phyloP scores from a whole-genome alignment of 2,888 invertebrate genomes.

The Troides aeacus region DNA sequence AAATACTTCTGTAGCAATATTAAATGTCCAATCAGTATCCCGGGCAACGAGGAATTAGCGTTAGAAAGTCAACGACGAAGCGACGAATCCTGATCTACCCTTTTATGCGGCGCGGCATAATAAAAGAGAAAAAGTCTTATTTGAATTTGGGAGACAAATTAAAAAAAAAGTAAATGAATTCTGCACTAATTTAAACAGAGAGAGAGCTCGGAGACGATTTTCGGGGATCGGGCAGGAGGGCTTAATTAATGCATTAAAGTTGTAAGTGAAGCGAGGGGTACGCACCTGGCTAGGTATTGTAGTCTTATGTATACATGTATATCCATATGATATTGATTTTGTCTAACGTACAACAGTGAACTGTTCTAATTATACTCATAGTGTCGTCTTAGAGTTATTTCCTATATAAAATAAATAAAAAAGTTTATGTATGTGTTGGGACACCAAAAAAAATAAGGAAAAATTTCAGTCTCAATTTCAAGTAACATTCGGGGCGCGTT shows the following conservation, averaged over 20 bases:
- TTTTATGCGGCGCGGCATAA: constrained; percentile 69
- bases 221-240: constrained; percentile 63
- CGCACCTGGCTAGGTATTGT: constrained; percentile 29
- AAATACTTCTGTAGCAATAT: constrained; percentile 73
- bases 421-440: background rate
- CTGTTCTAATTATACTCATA: background rate
- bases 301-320: background rate
- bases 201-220: constrained; percentile 69
- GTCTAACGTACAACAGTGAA: background rate
- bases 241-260: constrained; percentile 73
- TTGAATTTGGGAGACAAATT: constrained; percentile 78
- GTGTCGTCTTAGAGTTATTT: background rate
- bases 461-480: constrained; percentile 26
- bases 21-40: constrained; percentile 79
- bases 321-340: background rate
- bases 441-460: constrained; percentile 4
- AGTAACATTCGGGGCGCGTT: constrained; percentile 45
- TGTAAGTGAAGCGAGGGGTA: constrained; percentile 44
- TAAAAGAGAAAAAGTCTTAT: constrained; percentile 73
- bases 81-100: constrained; percentile 68
- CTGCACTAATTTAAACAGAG: constrained; percentile 75
- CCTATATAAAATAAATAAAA: background rate
- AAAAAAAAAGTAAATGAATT: constrained; percentile 75
- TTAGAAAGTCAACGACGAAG: constrained; percentile 60
- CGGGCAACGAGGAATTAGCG: constrained; percentile 71